Evolutionary conservation across 2,888 invertebrate genomes (phyloP), one percentile per base, ranked within the genome.

Genomic region (Amphipyra tragopoginis): DNA sequence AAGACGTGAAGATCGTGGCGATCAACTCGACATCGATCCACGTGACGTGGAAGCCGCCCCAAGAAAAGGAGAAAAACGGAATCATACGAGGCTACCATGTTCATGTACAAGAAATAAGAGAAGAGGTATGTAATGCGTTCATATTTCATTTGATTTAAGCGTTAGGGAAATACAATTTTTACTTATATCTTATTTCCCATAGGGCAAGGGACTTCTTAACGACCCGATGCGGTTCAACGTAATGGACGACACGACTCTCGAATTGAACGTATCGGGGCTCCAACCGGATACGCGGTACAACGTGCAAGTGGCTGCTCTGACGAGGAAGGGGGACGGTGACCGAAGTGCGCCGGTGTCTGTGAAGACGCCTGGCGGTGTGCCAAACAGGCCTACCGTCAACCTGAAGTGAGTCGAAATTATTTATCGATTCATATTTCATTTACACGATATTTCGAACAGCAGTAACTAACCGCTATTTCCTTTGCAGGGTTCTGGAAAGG

Each of bases 21-120:
- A 96, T 99, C 87, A 99, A 99, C 95, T 99, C 99, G 0, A 99
- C 99, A n/a, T 97, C 99, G 39, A 97, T 99, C 77, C 97, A 97
- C 89, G 98, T 99, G 53, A 96, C 97, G 68, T 99, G 99, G 99
- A 97, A 98, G 86, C 97, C 98, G 7, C 99, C 99, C 0, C 96
- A 96, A 65, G 97, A 97, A 79, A 98, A 98, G 84, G 98, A 99
- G 83, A 97, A 98, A 71, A 98, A 99, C 88, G 99, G 99, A 48
- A 97, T 99, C 76, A 99, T 99, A 78, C 96, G 99, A 65, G 99
- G 99, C 29, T 99, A 99, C 93, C 99, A 99, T 89, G 98, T 99
- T 59, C 98, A 99, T 88, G 97, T 98, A 1, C 98, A 98, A 90
- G 98, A 98, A 95, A 96, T 97, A 48, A 96, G 97, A 85, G 97